Evolutionary conservation across 2,888 invertebrate genomes (phyloP).

Genomic region (Digitonthophagus gazella): DNA sequence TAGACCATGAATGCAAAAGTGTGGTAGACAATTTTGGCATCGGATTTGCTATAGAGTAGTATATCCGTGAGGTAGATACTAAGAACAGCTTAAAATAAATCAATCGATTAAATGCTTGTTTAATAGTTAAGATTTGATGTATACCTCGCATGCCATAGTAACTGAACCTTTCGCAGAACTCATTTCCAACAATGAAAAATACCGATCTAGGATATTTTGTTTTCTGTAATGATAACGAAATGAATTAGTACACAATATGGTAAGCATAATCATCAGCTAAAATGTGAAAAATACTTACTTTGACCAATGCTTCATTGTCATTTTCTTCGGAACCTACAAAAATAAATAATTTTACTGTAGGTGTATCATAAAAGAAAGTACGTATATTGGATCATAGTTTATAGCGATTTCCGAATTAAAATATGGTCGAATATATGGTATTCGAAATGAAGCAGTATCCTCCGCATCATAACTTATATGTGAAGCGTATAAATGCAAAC

Average conservation of each 20-base stretch:
- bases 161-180: slow-evolving; percentile 96
- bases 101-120: neutral
- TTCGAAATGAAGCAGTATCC: too few relatives aligned
- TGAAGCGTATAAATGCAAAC: too few relatives aligned
- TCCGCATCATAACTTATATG: too few relatives aligned
- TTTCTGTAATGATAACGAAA: slow-evolving; percentile 55
- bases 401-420: too few relatives aligned
- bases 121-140: slow-evolving; percentile 43
- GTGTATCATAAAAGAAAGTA: neutral
- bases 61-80: slow-evolving; percentile 82
- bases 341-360: neutral
- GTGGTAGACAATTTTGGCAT: slow-evolving; percentile 86
- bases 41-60: slow-evolving; percentile 68
- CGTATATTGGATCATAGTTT: too few relatives aligned
- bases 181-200: slow-evolving; percentile 92
- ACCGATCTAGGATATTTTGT: slow-evolving; percentile 84
- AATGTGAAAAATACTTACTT: too few relatives aligned
- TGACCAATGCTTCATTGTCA: slow-evolving; percentile 6
- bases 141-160: slow-evolving; percentile 97
- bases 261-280: too few relatives aligned
- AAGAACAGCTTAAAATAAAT: slow-evolving; percentile 70
- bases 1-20: slow-evolving; percentile 86
- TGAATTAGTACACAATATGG: neutral
- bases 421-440: too few relatives aligned
- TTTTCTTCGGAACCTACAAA: neutral